Evolutionary conservation across 2,888 invertebrate species (phyloP), one percentile per base, ranked within the genome.

Genomic region (Pimpla rufipes): DNA sequence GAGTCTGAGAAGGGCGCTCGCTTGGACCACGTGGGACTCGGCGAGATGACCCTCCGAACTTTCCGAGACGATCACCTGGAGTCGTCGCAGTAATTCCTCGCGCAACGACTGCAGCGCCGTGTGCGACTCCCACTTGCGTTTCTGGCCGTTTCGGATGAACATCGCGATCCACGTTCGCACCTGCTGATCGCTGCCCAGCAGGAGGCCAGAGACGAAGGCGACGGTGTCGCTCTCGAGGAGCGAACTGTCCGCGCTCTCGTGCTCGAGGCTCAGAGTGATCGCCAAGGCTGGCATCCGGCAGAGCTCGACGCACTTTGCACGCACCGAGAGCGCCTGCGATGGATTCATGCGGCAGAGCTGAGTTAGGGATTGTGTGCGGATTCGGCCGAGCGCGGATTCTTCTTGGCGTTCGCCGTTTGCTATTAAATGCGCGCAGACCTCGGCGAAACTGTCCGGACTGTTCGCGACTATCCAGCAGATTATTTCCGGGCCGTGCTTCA

Each of bases 391-490:
- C 8, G 96, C 94, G 6, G 96, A 96, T 88, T 99, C 98, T 93
- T 99, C 99, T 91, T 96, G 96, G 88, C 96, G 95, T 90, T 98
- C 98, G 21, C 98, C 98, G 93, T 97, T 97, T 70, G 96, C 94
- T 55, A 99, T 97, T 83, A 99, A 94, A 88, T 97, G 96, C 16
- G 96, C 96, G 84, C 98, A 97, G 71, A 98, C 98, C 95, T 99
- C 98, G 90, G 96, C 96, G 92, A 98, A 97, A 88, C 97, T 97
- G 91, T 99, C 98, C 0, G 99, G 98, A 94, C 97, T 97, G 93
- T 99, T 99, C 0, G 98, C 98, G 1, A 99, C 97, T 85, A 99
- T 95, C 94, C 98, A 96, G 89, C 98, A 98, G 88, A 99, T 97
- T 81, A 99, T 97, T 87, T 96, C 95, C 11, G 98, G 96, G 0